Base-by-base conservation (phyloP, 2,113 vertebrate genomes). In the Megalops atlanticus region DNA sequence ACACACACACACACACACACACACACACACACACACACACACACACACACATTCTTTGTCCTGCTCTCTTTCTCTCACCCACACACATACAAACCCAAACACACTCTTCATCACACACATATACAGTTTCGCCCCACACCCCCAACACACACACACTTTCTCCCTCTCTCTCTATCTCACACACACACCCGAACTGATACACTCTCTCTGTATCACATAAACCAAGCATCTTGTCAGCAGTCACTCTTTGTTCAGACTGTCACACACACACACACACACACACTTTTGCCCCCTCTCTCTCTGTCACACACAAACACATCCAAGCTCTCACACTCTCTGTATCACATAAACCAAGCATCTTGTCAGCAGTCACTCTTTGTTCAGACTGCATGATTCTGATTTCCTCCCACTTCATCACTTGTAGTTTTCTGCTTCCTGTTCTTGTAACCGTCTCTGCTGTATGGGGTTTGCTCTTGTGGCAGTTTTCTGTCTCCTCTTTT, bases 141-240 rank as follows among this genome's bases (percentile, higher is more conserved):
- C n/a, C n/a, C n/a, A n/a, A n/a, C n/a, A n/a, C n/a, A n/a, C n/a
- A n/a, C 11, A 64, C 4, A 27, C 3, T 64, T 8, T 64, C 58
- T 31, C 24, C 12, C n/a, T 31, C 58, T n/a, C 3, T 27, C 54
- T 27, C 24, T 31, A 1, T 27, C n/a, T 10, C 54, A 10, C 54
- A 24, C 54, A 24, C 54, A 24, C 54, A 24, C 54, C 2, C 54
- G n/a, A n/a, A 24, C 54, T 27, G 24, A 24, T n/a, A 24, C 54
- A 18, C 52, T n/a, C 52, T n/a, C 52, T 58, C 52, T 4, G 21
- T 58, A 5, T 18, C 52, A 64, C 24, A 64, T 64, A 64, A 64
- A n/a, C 58, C 58, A 64, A 24, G 58, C 58, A 64, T n/a, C 58
- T 64, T n/a, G 12, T 64, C 58, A 64, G 58, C 58, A 64, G 27